These are phyloP conservation scores for Antennarius maculatus DNA, from an alignment of 2,797 vertebrate genomes.

Conservation along the genomic window DNA sequence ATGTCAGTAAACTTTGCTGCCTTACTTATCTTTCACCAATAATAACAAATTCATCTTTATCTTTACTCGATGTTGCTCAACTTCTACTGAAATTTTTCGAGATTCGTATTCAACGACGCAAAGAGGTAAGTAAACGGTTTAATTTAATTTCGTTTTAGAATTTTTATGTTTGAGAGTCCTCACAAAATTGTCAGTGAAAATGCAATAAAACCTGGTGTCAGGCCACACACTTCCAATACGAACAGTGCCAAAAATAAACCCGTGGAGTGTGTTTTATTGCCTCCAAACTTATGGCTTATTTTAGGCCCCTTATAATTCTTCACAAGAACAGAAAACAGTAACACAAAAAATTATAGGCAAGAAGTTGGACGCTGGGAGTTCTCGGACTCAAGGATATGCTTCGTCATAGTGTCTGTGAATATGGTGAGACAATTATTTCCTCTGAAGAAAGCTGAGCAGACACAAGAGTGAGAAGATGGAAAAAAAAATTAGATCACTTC, in stretches of 20 bases:
- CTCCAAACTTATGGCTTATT: neutral
- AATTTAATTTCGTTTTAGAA: too few species aligned
- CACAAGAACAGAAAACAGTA: constrained; percentile 7
- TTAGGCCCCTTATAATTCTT: neutral
- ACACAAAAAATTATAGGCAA: constrained; percentile 21
- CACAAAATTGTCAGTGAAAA: neutral
- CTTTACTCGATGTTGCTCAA: too few species aligned
- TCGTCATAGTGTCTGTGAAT: constrained; percentile 57
- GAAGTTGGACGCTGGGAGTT: constrained; percentile 19
- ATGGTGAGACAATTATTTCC: constrained; percentile 67
- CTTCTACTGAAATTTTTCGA: too few species aligned
- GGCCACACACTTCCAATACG: neutral
- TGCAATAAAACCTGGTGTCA: neutral
- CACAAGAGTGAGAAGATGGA: constrained; percentile 58
- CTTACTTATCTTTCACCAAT: too few species aligned
- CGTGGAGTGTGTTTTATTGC: neutral
- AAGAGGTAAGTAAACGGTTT: too few species aligned
- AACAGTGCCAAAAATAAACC: neutral
- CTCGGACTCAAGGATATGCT: constrained; percentile 35
- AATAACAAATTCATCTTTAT: too few species aligned
- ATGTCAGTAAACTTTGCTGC: too few species aligned
- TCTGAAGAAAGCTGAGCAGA: constrained; percentile 43
- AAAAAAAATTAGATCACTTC: constrained; percentile 59
- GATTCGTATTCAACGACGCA: too few species aligned
- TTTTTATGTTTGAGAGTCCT: too few species aligned